Evolutionary conservation across 2,797 vertebrate genomes (phyloP).

Genomic region (Fratercula arctica): DNA sequence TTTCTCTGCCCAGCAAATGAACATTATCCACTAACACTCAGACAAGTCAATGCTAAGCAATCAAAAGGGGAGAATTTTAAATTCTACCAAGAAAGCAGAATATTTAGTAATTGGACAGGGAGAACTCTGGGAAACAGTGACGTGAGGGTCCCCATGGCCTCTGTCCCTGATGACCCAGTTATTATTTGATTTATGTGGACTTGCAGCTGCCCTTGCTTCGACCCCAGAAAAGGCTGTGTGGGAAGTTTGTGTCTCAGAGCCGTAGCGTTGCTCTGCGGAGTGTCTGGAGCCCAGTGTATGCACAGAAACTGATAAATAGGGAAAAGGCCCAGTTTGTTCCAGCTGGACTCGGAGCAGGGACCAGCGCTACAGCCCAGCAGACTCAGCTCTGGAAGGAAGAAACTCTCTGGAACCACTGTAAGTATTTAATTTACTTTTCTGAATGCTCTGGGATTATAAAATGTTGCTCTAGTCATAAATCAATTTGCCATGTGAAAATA

Average conservation of each 20-base stretch:
- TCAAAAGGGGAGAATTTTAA: conserved; percentile 10
- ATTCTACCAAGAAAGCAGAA: conserved; percentile 48
- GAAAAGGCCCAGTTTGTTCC: conserved; percentile 58
- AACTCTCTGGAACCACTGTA: not conserved
- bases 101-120: conserved; percentile 51
- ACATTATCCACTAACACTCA: not conserved
- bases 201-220: conserved; percentile 77
- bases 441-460: not conserved
- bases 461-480: not conserved
- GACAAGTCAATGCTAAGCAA: not conserved
- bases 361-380: not conserved
- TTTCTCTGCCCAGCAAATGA: not conserved
- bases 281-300: conserved; percentile 72
- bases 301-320: conserved; percentile 72
- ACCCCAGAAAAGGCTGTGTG: conserved; percentile 76
- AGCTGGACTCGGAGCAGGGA: conserved; percentile 50
- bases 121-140: conserved; percentile 71
- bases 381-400: not conserved
- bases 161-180: conserved; percentile 76
- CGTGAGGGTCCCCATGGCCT: conserved; percentile 70
- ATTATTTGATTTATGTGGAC: conserved; percentile 80
- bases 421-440: conserved; percentile 59
- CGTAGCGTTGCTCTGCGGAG: conserved; percentile 70
- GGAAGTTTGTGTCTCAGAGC: conserved; percentile 77
- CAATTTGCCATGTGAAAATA: not conserved